Base-by-base conservation (phyloP, 2,113 vertebrate genomes). In the Nesogale talazaci region DNA sequence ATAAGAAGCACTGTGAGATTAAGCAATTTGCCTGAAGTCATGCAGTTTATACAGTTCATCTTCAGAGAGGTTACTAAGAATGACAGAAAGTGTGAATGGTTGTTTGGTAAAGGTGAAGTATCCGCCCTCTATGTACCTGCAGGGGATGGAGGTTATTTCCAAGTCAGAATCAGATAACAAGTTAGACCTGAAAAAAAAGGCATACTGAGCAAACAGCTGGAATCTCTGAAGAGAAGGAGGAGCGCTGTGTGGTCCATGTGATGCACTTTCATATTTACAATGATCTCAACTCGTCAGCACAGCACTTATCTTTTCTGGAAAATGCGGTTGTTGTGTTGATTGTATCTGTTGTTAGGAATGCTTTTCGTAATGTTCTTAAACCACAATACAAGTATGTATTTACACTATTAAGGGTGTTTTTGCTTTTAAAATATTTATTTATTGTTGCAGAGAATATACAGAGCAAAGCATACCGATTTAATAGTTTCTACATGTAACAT, bases 91-190 rank as follows among this genome's bases (percentile, higher is more conserved):
- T 57, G 27, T 83, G 17, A 84, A 92, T 78, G 25, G 29, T 31
- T 79, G 61, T 72, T 52, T 40, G 57, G 74, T 61, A 78, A 52
- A 90, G 11, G 34, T 27, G 74, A 89, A 89, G 63, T 67, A 78
- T 65, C 36, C 59, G 25, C 29, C 77, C 40, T 83, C 42, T 1
- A 14, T 42, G 88, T 67, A 67, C 15, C 25, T 75, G n/a, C 52
- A 78, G 25, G 38, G 57, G 78, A 86, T 86, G 34, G 82, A n/a
- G 40, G 56, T n/a, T 38, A 83, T 72, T 88, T 90, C 69, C 75
- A 88, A 36, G 14, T 40, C 87, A 90, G 83, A 89, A 86, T 88
- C 16, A 59, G 79, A 89, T 52, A 83, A 14, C 63, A 29, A 52
- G 4, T 17, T 46, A 65, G 31, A 84, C 74, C 17, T 52, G 36